Base-by-base conservation (phyloP, 2,113 vertebrate species). In the Carassius auratus region DNA sequence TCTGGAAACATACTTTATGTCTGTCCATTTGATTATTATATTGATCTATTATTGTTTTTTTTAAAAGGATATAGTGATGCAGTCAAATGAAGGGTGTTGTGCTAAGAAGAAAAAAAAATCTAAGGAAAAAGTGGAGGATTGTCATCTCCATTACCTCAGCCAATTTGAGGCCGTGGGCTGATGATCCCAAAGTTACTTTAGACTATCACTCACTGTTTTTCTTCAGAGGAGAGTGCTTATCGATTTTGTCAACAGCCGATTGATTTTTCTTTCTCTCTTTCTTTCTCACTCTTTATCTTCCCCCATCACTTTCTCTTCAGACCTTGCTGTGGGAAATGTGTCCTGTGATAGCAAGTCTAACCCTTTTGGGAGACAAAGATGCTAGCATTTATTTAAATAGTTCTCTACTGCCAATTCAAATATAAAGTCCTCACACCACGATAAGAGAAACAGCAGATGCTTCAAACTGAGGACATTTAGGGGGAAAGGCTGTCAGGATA, bases 191-290 rank as follows among this genome's bases (percentile, higher is more conserved):
- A 92, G 89, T 91, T 93, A 90, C 92, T 93, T 92, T 81, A 88
- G 86, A 93, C 86, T 92, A 89, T 93, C 90, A 87, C 87, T 93
- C 89, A 90, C 91, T 89, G 88, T 92, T 93, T 94, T 92, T 86
- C 90, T 89, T 92, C 73, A 57, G 86, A 92, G 89, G 90, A 95
- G 90, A 93, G 92, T 89, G 87, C 89, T 86, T 92, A 95, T 95
- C 91, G 93, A 94, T 95, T 93, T 93, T 92, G 94, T 94, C 93
- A 94, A 92, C 90, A 87, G 88, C 87, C 64, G 85, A 95, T 95
- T 75, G 93, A 94, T 95, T 93, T 90, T 83, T 68, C 59, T 52
- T 55, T 57, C 81, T 48, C 81, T 74, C 62, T 50, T 76, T 17
- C 66, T 36, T 55, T 38, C 69, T 5, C 36, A 42, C 69, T 36